Evolutionary conservation across 2,797 vertebrate species (phyloP), one percentile per base, ranked within the genome.

Genomic region (Oryzias sinensis): DNA sequence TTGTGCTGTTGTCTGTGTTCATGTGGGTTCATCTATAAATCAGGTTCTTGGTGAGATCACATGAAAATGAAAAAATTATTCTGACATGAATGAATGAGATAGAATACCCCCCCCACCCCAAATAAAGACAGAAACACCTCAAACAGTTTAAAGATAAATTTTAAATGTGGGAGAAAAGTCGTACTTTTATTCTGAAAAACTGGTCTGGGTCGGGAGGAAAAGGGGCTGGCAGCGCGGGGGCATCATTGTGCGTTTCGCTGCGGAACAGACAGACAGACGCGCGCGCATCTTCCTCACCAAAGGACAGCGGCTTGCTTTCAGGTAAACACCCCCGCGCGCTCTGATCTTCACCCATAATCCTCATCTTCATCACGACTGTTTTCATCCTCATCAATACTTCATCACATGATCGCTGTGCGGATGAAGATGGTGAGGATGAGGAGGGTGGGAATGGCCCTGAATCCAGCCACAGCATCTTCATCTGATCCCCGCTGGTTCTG

Each of bases 291-390:
- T 43, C 59, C 3, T 50, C 53, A 4, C 33, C 14, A 33, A 3
- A 9, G 22, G 18, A 46, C 60, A 51, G 60, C 67, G 61, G 60
- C 67, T 63, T 51, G 50, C 55, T 64, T 47, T 16, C 61, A 64
- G 68, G 68, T 70, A 64, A 64, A 14, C 53, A 4, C 33, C 46
- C 50, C 13, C 5, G 16, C 48, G 3, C 22, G 13, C 16, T 25
- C 43, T 41, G 42, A 9, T 0, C 33, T 43, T 29, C 2, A 2
- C 2, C 17, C 11, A 43, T 8, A n/a, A 7, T 5, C 0, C 1
- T 5, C 48, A 37, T 11, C 25, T 27, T 7, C 8, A 15, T 43
- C 37, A 16, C 4, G 15, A 15, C 9, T 17, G 8, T 11, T n/a
- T 9, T 44, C 6, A 17, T 45, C n/a, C 7, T 7, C 16, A 17